phyloP scores from a whole-genome alignment of 2,888 invertebrate genomes.

The Phaedon cochleariae region DNA sequence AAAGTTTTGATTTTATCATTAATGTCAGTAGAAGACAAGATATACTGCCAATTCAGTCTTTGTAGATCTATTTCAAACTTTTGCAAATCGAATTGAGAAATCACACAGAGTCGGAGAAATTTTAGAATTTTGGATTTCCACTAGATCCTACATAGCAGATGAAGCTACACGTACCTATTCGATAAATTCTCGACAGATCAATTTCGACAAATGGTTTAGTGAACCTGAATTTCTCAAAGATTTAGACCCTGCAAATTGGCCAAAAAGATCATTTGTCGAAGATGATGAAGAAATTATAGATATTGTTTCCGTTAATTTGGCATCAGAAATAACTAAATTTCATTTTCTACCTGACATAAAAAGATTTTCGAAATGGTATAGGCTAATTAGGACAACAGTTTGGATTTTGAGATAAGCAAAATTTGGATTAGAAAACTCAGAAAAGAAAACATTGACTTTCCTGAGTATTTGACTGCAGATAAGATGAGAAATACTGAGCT shows the following conservation, averaged over 20 bases:
- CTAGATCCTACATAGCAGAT: not conserved
- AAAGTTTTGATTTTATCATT: not conserved
- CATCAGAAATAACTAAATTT: not conserved
- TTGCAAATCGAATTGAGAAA: not conserved
- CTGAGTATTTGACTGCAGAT: not conserved
- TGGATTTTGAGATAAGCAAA: not conserved
- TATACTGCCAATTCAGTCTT: not conserved
- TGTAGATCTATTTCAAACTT: not conserved
- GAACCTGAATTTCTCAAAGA: not conserved
- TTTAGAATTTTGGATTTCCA: not conserved
- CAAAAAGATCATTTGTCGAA: not conserved
- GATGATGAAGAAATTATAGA: not conserved
- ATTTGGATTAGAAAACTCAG: not conserved
- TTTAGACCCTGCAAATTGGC: not conserved
- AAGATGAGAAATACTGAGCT: not conserved
- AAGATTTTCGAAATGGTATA: not conserved
- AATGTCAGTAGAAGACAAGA: not conserved
- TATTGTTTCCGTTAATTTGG: not conserved
- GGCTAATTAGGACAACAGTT: not conserved
- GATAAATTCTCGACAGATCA: not conserved
- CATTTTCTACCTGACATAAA: not conserved
- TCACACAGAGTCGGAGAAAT: not conserved
- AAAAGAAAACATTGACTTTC: not conserved
- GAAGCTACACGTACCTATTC: not conserved
- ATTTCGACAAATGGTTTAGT: not conserved